Evolutionary conservation across 2,113 vertebrate species (phyloP).

Genomic region (Paramormyrops kingsleyae): DNA sequence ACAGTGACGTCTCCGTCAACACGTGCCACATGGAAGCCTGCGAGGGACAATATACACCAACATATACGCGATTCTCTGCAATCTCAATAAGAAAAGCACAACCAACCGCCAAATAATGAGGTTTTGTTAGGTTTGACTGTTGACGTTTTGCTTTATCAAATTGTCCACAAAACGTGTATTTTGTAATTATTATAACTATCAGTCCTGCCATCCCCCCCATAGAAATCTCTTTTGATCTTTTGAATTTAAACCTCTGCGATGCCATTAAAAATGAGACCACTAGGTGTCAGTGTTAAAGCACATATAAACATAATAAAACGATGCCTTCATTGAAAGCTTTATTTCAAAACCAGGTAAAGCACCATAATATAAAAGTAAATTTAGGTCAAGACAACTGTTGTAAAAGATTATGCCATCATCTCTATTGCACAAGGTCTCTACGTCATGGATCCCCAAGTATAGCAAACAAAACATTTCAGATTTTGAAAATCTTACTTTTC

Average conservation of each 20-base stretch:
- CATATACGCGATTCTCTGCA: neutral
- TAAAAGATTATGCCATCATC: neutral
- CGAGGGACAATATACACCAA: neutral
- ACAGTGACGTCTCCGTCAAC: conserved; percentile 7
- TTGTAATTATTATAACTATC: neutral
- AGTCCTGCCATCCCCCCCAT: neutral
- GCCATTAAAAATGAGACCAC: neutral
- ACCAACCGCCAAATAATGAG: neutral
- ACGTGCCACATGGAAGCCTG: conserved; percentile 42
- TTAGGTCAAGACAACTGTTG: neutral
- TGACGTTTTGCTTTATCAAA: neutral
- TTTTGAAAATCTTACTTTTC: neutral
- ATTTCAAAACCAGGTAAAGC: neutral
- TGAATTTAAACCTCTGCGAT: neutral
- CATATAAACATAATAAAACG: neutral
- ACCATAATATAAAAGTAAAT: neutral
- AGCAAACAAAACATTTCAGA: neutral
- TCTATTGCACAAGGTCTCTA: neutral
- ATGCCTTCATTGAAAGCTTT: neutral
- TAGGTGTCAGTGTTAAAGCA: neutral
- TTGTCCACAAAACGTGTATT: neutral
- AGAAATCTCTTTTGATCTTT: neutral
- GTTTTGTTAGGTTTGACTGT: neutral
- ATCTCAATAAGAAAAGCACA: neutral
- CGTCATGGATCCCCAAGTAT: neutral